Evolutionary conservation across 2,113 vertebrate species (phyloP), one percentile per base, ranked within the genome.

Genomic region (Tamias sibiricus): DNA sequence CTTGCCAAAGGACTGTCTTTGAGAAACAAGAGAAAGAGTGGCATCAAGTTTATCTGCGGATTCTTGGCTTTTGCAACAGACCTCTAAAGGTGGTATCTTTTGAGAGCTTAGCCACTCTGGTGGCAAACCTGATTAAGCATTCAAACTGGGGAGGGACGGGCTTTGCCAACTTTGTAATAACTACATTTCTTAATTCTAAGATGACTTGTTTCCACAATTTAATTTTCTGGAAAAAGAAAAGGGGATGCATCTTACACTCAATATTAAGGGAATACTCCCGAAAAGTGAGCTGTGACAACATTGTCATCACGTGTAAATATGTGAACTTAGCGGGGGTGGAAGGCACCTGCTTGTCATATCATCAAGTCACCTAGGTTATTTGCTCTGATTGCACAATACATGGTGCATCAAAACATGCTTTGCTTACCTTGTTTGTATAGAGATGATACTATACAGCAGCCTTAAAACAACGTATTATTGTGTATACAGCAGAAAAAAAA

Each of bases 381-480:
- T 85, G 57, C 13, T 52, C 37, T 6, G 6, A 87, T 71, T 93
- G 30, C 64, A 68, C 88, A 94, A 87, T 32, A 69, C 59, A 35
- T 9, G 30, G 16, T 75, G 12, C 19, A 92, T 75, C 71, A 69
- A 75, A 93, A 47, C 35, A 59, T 66, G 59, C 72, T 59, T 90
- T 76, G 86, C 32, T 91, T 93, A 57, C 81, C 24, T 68, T 49
- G 52, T 85, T 90, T 79, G 35, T 62, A 74, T 17, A 64, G 30
- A 85, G 52, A 94, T 82, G 77, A 87, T 1, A 64, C 77, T 87
- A 91, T 14, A 49, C 89, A 74, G 42, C 42, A 93, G 32, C 49
- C 54, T 77, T 85, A 42, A 93, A 95, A 47, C 95, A 85, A 91
- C 62, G 20, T 32, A 93, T n/a, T 89, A 95, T 40, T 89, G 69